Conservation (phyloP, 2,797 vertebrate species). For the Thalassophryne amazonica region DNA sequence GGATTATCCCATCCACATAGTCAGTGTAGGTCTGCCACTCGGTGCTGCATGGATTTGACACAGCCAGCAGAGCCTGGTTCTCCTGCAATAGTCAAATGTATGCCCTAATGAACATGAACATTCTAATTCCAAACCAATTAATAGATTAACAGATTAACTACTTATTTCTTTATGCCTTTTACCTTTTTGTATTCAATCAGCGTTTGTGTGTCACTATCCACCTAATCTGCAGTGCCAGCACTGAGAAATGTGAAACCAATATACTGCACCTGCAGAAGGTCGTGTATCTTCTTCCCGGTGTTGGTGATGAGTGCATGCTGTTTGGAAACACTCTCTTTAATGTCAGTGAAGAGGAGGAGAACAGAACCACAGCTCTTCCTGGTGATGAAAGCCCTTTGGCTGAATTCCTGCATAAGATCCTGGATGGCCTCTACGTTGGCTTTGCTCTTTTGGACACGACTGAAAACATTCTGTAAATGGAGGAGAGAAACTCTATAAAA, state of each 20-base stretch:
- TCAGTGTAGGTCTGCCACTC: constrained; percentile 81
- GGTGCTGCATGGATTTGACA: constrained; percentile 66
- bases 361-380: constrained; percentile 54
- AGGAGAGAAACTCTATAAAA: background rate
- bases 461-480: constrained; percentile 52
- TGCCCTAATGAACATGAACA: too few relatives aligned
- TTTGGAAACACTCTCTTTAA: constrained; percentile 67
- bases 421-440: constrained; percentile 72
- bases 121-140: too few relatives aligned
- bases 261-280: constrained; percentile 56
- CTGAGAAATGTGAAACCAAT: background rate
- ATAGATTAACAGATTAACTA: too few relatives aligned
- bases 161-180: too few relatives aligned
- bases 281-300: constrained; percentile 72
- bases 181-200: too few relatives aligned
- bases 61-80: constrained; percentile 80
- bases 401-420: constrained; percentile 66
- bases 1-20: constrained; percentile 79
- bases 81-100: too few relatives aligned
- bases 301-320: constrained; percentile 63
- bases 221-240: background rate
- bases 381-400: constrained; percentile 63
- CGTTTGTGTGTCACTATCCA: too few relatives aligned
- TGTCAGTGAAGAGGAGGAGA: constrained; percentile 64
- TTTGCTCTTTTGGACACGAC: constrained; percentile 75